Evolutionary conservation across 92 coral and sea anemone genomes (phyloP).

Genomic region (Bergia puertoricense): DNA sequence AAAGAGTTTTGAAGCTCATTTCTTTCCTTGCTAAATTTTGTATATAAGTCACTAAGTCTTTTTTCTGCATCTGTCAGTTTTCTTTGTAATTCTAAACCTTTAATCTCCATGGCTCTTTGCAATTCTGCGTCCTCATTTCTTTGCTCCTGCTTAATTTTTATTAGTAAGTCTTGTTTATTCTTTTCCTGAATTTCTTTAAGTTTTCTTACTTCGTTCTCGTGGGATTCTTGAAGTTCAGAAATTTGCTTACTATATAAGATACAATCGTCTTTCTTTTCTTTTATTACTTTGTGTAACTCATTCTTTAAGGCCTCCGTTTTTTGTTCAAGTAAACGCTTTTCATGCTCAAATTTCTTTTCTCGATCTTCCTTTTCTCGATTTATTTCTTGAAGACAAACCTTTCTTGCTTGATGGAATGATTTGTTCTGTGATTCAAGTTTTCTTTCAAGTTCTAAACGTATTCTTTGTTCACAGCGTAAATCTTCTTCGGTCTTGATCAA

Average conservation of each 20-base stretch:
- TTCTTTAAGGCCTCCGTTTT: not conserved
- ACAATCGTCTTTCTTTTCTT: not conserved
- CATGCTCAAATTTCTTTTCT: constrained; percentile 6
- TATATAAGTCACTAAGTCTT: not conserved
- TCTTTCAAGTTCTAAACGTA: constrained; percentile 15
- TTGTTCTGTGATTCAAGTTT: constrained; percentile 16
- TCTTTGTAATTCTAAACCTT: not conserved
- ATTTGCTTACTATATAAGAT: not conserved
- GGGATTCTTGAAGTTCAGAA: not conserved
- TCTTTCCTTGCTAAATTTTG: not conserved
- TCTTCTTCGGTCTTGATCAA: not conserved
- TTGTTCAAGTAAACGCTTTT: constrained; percentile 13
- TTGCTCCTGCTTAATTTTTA: not conserved
- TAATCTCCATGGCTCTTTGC: not conserved
- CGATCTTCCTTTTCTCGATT: not conserved
- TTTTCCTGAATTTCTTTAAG: constrained; percentile 4
- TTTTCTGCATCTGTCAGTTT: constrained; percentile 15
- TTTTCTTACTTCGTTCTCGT: constrained; percentile 2
- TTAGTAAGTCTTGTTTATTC: not conserved
- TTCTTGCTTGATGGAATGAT: not conserved
- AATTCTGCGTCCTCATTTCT: not conserved
- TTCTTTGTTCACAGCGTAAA: not conserved
- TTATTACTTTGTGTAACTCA: constrained; percentile 5
- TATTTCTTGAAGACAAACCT: not conserved
- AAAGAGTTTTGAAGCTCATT: constrained; percentile 12